Evolutionary conservation across 1,140 invertebrate genomes (phyloP).

Genomic region (Anastrepha obliqua): DNA sequence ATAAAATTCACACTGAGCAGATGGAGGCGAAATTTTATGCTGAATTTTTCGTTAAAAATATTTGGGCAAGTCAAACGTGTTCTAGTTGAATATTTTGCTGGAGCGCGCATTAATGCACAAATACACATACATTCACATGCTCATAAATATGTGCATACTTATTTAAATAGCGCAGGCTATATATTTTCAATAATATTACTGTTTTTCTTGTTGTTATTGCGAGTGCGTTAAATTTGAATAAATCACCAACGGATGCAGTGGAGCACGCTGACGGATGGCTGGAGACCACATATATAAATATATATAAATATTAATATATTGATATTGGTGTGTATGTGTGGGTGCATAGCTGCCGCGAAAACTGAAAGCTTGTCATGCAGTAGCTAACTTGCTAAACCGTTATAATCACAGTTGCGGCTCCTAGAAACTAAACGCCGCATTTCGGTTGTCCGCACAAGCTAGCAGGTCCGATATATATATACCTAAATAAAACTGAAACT

Average conservation of each 20-base stretch:
- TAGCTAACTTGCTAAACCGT: constrained; percentile 6
- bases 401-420: constrained; percentile 24
- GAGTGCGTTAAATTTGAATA: not conserved
- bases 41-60: not conserved
- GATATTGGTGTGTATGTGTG: not conserved
- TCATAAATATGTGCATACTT: not conserved
- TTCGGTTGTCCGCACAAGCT: not conserved
- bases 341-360: not conserved
- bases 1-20: not conserved
- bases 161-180: not conserved
- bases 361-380: not conserved
- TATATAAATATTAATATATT: not conserved
- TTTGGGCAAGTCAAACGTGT: not conserved
- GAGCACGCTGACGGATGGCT: not conserved
- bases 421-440: not conserved
- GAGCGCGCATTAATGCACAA: not conserved
- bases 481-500: not conserved
- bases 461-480: not conserved
- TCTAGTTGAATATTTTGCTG: not conserved
- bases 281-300: not conserved
- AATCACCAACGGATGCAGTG: not conserved
- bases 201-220: not conserved
- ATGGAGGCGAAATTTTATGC: not conserved
- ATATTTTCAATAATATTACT: not conserved
- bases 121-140: not conserved